Evolutionary conservation across 2,797 vertebrate species (phyloP).

Genomic region (Sebastes aleutianus): DNA sequence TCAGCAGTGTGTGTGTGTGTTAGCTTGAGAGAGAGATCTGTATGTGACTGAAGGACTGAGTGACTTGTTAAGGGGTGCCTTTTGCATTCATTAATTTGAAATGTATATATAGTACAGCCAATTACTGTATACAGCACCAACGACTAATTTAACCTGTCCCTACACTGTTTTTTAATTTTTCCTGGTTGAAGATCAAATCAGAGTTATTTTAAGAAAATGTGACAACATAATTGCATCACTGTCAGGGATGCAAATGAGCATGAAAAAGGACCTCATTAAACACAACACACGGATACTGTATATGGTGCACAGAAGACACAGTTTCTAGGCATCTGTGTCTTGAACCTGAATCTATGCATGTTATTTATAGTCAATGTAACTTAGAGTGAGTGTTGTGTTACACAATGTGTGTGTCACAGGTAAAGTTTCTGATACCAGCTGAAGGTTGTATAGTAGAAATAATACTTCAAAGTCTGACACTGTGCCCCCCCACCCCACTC

Average conservation of each 20-base stretch:
- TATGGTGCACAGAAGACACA: background rate
- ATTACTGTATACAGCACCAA: slow-evolving; percentile 5
- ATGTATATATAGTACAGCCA: slow-evolving; percentile 13
- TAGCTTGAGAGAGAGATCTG: background rate
- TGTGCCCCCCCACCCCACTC: background rate
- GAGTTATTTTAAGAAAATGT: slow-evolving; percentile 38
- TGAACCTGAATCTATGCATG: background rate
- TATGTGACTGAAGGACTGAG: slow-evolving; percentile 13
- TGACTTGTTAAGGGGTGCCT: background rate
- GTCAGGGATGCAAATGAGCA: slow-evolving; percentile 35
- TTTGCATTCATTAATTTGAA: slow-evolving; percentile 1
- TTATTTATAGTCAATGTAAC: background rate
- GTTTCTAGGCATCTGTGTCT: background rate
- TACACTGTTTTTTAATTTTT: background rate
- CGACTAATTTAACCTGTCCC: background rate
- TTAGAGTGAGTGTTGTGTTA: background rate
- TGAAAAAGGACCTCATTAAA: slow-evolving; percentile 38
- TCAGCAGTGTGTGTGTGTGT: background rate
- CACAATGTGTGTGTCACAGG: background rate
- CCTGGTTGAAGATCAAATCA: slow-evolving; percentile 15
- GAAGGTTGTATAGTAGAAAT: background rate
- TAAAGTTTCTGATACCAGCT: background rate
- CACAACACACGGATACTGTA: background rate
- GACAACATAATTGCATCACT: slow-evolving; percentile 28
- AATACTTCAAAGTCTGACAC: background rate